These are phyloP conservation scores for Dicycla oo DNA, from an alignment of 2,888 invertebrate species.

Conservation along the genomic window DNA sequence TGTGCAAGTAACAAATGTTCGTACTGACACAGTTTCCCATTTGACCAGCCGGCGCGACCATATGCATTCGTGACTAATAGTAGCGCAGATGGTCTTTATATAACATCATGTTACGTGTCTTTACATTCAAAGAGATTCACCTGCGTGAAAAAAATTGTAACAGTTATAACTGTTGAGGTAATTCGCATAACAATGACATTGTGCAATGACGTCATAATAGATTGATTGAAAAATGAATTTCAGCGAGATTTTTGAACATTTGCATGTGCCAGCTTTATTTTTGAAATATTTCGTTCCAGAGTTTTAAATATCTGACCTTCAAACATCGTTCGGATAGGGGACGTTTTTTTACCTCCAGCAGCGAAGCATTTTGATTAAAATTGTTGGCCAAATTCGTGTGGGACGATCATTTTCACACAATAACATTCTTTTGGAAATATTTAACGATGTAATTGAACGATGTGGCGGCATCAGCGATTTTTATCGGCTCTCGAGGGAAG, in stretches of 20 bases:
- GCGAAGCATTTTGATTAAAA: slow-evolving; percentile 54
- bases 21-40: slow-evolving; percentile 88
- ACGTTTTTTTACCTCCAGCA: slow-evolving; percentile 33
- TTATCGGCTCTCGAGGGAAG: slow-evolving; percentile 4
- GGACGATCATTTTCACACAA: slow-evolving; percentile 41
- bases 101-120: slow-evolving; percentile 69
- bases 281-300: slow-evolving; percentile 40
- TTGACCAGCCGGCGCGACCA: slow-evolving; percentile 86
- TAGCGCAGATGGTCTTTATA: slow-evolving; percentile 79
- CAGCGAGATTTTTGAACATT: slow-evolving; percentile 15
- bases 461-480: slow-evolving; percentile 15
- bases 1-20: slow-evolving; percentile 83
- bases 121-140: slow-evolving; percentile 68
- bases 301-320: slow-evolving; percentile 53
- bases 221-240: slow-evolving; percentile 31
- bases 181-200: slow-evolving; percentile 42
- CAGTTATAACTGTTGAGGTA: slow-evolving; percentile 44
- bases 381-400: slow-evolving; percentile 41
- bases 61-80: slow-evolving; percentile 82
- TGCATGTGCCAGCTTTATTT: slow-evolving; percentile 43
- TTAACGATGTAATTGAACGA: slow-evolving; percentile 34
- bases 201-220: slow-evolving; percentile 27
- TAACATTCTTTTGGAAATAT: slow-evolving; percentile 38
- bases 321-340: slow-evolving; percentile 31
- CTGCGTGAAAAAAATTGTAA: slow-evolving; percentile 62